These are phyloP conservation scores for Cichladusa arquata DNA, from an alignment of 2,113 vertebrate genomes.

Conservation along the genomic window DNA sequence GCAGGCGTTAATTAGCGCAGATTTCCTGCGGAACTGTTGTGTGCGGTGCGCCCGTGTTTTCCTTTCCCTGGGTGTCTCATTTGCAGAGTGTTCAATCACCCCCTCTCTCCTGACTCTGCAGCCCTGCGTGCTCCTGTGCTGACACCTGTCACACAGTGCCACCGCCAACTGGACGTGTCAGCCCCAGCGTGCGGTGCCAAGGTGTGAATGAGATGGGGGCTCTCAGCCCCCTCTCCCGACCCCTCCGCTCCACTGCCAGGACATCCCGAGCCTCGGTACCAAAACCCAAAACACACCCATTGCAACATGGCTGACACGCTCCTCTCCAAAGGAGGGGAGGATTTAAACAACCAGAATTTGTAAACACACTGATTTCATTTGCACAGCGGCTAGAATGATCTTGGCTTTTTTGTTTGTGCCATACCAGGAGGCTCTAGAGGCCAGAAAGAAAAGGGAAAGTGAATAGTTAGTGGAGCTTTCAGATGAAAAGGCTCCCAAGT, in stretches of 20 bases:
- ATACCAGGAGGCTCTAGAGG: background rate
- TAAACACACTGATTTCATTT: background rate
- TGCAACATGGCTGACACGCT: fast-evolving
- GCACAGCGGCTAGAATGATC: background rate
- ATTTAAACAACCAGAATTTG: background rate
- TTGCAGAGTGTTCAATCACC: constrained; percentile 57
- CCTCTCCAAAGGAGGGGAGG: background rate
- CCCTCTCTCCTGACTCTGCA: constrained; percentile 4
- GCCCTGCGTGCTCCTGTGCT: constrained; percentile 7
- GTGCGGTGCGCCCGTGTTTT: background rate
- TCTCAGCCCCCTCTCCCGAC: constrained; percentile 32
- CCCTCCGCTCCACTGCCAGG: constrained; percentile 11
- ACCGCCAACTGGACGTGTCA: constrained; percentile 69
- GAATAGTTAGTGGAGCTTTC: background rate
- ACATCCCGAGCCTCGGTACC: constrained; percentile 26
- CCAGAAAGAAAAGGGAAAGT: background rate
- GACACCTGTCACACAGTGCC: constrained; percentile 68
- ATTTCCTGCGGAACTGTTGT: background rate
- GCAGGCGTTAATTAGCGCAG: constrained; percentile 36
- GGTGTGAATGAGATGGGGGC: constrained; percentile 71
- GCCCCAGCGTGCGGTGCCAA: constrained; percentile 56
- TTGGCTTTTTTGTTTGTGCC: background rate
- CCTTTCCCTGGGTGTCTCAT: constrained; percentile 68
- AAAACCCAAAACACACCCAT: background rate
- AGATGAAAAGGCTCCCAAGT: background rate